Base-by-base conservation (phyloP, 2,888 invertebrate species). In the Muschampia plurimacula region DNA sequence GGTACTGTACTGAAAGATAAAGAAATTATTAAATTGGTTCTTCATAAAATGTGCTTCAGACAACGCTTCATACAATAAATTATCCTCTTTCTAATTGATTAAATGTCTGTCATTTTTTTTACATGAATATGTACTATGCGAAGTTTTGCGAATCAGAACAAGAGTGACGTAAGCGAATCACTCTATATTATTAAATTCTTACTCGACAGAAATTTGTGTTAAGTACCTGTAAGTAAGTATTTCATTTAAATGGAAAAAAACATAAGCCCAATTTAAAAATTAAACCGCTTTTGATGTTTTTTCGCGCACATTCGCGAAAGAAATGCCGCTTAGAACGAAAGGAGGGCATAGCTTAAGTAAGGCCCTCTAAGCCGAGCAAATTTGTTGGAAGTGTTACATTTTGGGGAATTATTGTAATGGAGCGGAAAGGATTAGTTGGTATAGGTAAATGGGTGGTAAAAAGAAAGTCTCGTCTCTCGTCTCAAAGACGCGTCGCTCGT, bases 21-120 rank as follows among this genome's bases (percentile, higher is more conserved):
- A 76, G 75, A 77, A 80, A 85, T 85, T 82, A 85, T 85, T 82
- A 80, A 85, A 84, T 83, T 82, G 74, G 79, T 74, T 83, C 49
- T 73, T 64, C 69, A 74, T 71, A 69, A 70, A 74, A 72, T 49
- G 69, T 74, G 60, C 52, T 66, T 73, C 68, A 63, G 68, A 67
- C 64, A 71, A 73, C 62, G 41, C 49, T 69, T 74, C 28, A 44
- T 22, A 66, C 15, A 63, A 36, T 36, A 36, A 22, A 74, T 63
- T 73, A 69, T 62, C 12, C 66, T 41, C 62, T 32, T 59, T 32
- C 67, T 67, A 68, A 68, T 72, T 64, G 57, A 67, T 68, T 72
- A 57, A 63, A 72, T 46, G 67, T 55, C 62, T 28, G 55, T 46
- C 46, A 49, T 46, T 72, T 67, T 32, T 28, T 39, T 55, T 12